Evolutionary conservation across 2,888 invertebrate genomes (phyloP), one percentile per base, ranked within the genome.

Genomic region (Tuberolachnus salignus): DNA sequence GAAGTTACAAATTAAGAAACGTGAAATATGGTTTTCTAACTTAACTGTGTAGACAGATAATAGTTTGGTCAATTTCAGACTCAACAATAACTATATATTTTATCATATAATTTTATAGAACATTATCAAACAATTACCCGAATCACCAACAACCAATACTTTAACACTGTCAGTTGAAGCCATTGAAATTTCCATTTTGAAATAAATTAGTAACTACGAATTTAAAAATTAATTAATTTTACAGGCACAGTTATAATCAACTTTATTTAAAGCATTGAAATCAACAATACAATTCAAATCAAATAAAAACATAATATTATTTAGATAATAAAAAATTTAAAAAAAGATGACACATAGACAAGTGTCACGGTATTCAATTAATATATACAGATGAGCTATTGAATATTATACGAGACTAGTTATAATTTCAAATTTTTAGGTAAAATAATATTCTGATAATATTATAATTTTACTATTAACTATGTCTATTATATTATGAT

Each of bases 111-210:
- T 34, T 34, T 4, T 34, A 34, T 6, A 34, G 16, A 63, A 67
- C 16, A 14, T 63, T 19, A 44, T 57, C 6, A 59, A 81, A 51
- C 16, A 44, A 11, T 61, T 80, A 93, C 93, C 94, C 82, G 94
- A 94, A 88, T 97, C 97, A 70, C 97, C 97, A 81, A 97, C 90
- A 81, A 97, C 92, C 83, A 97, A 90, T 81, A 97, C 92, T 86
- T 95, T 92, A 21, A 95, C 94, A 88, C 94, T 93, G 86, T 95
- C 94, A 84, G 94, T 92, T 82, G 92, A 91, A 84, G 93, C 82
- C 82, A 82, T 82, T 73, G 75, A 78, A 51, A 78, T 78, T 51
- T 78, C 75, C 75, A 78, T 75, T 42, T 42, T 63, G 4, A 51
- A 42, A 61, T 57, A 16, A 44, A 34, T n/a, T n/a, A n/a, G n/a